Base-by-base conservation (phyloP, 2,888 invertebrate genomes). In the Zhengitettix transpicula region DNA sequence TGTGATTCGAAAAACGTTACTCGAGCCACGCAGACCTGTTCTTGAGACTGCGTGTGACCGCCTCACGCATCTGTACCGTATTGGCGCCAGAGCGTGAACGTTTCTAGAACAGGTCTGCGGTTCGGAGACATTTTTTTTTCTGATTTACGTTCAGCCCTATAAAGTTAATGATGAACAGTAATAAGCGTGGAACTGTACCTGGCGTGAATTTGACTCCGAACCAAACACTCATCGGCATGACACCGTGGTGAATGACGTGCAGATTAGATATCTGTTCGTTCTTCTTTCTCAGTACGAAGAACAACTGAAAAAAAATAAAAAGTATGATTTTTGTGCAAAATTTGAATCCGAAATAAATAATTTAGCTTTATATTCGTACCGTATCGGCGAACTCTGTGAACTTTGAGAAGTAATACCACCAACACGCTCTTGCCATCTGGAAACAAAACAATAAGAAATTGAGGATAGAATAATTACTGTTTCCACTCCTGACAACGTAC, bases 161-260 rank as follows among this genome's bases (percentile, higher is more conserved):
- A 28, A 2, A 28, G 28, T 28, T 5, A 28, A 5, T 28, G 28
- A 28, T 28, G 28, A 28, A 28, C n/a, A n/a, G n/a, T 28, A 28
- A 28, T 28, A 28, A 28, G 28, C 7, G 7, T 7, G 28, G 28
- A 28, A 28, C 28, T 28, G 28, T 74, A 87, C 88, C 89, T 71
- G 94, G 93, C 40, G 91, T 93, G 78, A 93, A 95, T 77, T 93
- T 93, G 59, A 95, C 93, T 58, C 95, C 96, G 73, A 94, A 92
- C 95, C 96, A 96, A 64, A 95, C 94, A 9, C 92, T 92, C 86
- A 94, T 87, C 51, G 96, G 96, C 95, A 96, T 96, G 69, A 92
- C 87, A 65, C 94, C 94, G 74, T 96, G 96, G 75, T 96, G 96
- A 71, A 95, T 93, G 60, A 96, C 94, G 76, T 96, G 96, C 56